These are phyloP conservation scores for Dorcus hopei DNA, from an alignment of 2,888 invertebrate species.

Conservation along the genomic window DNA sequence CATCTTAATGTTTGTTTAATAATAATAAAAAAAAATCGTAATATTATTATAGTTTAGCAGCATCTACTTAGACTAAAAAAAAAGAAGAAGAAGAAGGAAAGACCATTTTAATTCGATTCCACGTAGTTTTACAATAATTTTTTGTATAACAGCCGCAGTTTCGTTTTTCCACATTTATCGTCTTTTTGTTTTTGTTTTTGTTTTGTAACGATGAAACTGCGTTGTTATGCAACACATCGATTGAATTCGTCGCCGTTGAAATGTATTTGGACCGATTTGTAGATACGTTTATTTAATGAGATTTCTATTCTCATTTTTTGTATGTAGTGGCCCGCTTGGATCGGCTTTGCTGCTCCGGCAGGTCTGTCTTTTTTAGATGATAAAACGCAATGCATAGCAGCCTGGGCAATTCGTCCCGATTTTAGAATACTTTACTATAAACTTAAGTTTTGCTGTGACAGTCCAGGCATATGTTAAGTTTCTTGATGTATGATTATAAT, in stretches of 20 bases:
- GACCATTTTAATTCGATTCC: neutral
- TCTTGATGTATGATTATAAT: conserved; percentile 48
- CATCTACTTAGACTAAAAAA: neutral
- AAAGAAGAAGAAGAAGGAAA: too few species aligned
- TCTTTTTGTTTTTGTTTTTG: neutral
- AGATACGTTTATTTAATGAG: conserved; percentile 5
- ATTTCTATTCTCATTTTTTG: neutral
- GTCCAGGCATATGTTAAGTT: conserved; percentile 49
- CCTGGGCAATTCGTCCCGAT: conserved; percentile 38
- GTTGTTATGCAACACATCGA: conserved; percentile 5
- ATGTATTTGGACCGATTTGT: conserved; percentile 4
- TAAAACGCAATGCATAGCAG: conserved; percentile 41
- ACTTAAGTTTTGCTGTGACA: conserved; percentile 44
- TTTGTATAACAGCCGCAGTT: neutral
- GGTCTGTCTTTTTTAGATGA: conserved; percentile 9
- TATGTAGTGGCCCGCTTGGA: neutral
- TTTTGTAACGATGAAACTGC: neutral
- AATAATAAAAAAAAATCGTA: neutral
- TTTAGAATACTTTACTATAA: conserved; percentile 41
- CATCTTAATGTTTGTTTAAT: too few species aligned
- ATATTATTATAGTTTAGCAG: neutral
- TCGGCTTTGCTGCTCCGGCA: neutral
- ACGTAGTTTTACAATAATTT: neutral
- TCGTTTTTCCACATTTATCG: neutral
- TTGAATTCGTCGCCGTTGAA: neutral